A percentile compares a stretch with the other conserved stretches of the same genome.
phyloP scores from a whole-genome alignment of 1,140 invertebrate species.

The Psix sp. region DNA sequence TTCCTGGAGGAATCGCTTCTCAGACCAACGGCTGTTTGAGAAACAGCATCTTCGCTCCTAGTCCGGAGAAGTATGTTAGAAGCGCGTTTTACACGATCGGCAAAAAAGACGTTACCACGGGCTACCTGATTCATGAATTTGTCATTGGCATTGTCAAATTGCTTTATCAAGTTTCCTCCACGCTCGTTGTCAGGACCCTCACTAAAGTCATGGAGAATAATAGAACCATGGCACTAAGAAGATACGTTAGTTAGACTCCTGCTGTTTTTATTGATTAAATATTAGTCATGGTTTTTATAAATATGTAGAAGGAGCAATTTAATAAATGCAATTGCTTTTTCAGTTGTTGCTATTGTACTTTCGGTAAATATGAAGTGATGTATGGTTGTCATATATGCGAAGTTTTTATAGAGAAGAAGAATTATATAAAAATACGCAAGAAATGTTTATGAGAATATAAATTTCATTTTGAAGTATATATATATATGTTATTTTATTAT shows the following conservation, averaged over 20 bases:
- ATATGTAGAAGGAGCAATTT: constrained; percentile 1
- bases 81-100: constrained; percentile 80
- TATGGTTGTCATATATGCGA: too few species aligned
- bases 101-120: constrained; percentile 78
- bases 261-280: too few species aligned
- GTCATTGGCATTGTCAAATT: constrained; percentile 68
- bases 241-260: constrained; percentile 61
- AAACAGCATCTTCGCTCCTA: constrained; percentile 78
- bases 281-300: constrained; percentile 5
- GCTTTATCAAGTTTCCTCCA: constrained; percentile 56
- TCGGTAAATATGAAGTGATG: too few species aligned
- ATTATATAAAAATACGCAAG: too few species aligned
- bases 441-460: too few species aligned
- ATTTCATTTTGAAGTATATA: too few species aligned
- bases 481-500: too few species aligned
- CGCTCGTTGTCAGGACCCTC: constrained; percentile 53
- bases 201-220: constrained; percentile 65
- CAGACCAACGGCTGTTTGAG: constrained; percentile 79
- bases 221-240: constrained; percentile 57
- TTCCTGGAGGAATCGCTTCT: constrained; percentile 82
- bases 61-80: constrained; percentile 79
- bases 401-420: too few species aligned
- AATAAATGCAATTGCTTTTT: too few species aligned
- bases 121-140: constrained; percentile 77
- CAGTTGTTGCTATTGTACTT: too few species aligned